Evolutionary conservation across 2,888 invertebrate genomes (phyloP), one percentile per base, ranked within the genome.

Genomic region (Heterodera filipjevi): DNA sequence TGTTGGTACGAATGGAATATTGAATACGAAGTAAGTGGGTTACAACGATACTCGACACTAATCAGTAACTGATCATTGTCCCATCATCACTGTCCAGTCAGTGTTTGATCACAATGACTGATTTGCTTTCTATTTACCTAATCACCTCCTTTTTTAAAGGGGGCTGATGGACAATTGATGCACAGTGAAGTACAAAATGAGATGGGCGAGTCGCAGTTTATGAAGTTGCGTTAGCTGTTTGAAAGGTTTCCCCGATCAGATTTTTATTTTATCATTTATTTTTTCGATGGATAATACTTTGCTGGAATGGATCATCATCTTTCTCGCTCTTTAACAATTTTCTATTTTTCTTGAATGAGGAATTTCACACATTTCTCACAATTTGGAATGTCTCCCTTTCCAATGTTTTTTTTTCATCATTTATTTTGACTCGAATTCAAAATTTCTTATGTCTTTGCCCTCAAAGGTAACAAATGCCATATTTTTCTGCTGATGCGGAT

Each of bases 1-100:
- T 86, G 87, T 8, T 89, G 89, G 89, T 89, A 89, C 82, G 89
- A 89, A 73, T 89, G 89, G 89, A 33, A 66, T 30, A 77, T 82
- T 19, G 81, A 81, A 22, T 76, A 80, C 70, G 64, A 82, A 80
- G 84, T 82, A 59, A 19, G 70, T 75, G 70, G 19, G n/a, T 1
- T 30, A 33, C 33, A 22, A 59, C 22, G n/a, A n/a, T n/a, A n/a
- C n/a, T n/a, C n/a, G n/a, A n/a, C n/a, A n/a, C n/a, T n/a, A n/a
- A n/a, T n/a, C n/a, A n/a, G 64, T n/a, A 59, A 44, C 8, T 10
- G 66, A 35, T 22, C 39, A 53, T 59, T 2, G 53, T 22, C 53
- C 19, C 5, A 53, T 53, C 44, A 12, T 10, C 44, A 44, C 8
- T 5, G 44, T 10, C 44, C 12, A 44, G 5, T 12, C 44, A 44